Conservation (phyloP, 2,113 vertebrate genomes). For the Climacteris rufus region DNA sequence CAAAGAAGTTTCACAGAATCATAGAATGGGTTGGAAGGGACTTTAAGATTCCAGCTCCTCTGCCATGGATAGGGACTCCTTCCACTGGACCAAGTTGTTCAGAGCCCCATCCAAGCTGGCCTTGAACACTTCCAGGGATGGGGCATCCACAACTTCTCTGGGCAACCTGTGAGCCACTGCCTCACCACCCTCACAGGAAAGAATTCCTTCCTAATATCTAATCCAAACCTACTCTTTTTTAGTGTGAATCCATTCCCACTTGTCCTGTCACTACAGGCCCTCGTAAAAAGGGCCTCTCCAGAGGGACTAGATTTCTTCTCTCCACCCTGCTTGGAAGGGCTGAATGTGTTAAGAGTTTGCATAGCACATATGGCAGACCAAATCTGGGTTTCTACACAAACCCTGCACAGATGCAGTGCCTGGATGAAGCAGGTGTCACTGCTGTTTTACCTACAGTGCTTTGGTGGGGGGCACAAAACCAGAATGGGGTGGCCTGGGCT, state of each 20-base stretch:
- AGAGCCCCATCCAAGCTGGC: not conserved
- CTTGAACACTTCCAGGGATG: not conserved
- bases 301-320: not conserved
- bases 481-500: not conserved
- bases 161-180: not conserved
- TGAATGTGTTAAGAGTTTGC: not conserved
- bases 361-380: not conserved
- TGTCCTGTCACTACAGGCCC: not conserved
- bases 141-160: not conserved
- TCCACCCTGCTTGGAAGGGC: not conserved
- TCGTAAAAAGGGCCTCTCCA: not conserved
- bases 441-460: not conserved
- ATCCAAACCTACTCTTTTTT: not conserved
- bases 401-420: not conserved
- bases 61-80: not conserved
- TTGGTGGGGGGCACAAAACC: not conserved
- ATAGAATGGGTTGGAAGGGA: not conserved
- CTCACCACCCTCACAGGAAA: not conserved
- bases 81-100: not conserved
- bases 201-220: not conserved
- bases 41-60: not conserved
- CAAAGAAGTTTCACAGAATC: not conserved
- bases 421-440: not conserved
- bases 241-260: not conserved
- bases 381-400: not conserved